Conservation (phyloP, 2,797 vertebrate species). For the Borostomias antarcticus region DNA sequence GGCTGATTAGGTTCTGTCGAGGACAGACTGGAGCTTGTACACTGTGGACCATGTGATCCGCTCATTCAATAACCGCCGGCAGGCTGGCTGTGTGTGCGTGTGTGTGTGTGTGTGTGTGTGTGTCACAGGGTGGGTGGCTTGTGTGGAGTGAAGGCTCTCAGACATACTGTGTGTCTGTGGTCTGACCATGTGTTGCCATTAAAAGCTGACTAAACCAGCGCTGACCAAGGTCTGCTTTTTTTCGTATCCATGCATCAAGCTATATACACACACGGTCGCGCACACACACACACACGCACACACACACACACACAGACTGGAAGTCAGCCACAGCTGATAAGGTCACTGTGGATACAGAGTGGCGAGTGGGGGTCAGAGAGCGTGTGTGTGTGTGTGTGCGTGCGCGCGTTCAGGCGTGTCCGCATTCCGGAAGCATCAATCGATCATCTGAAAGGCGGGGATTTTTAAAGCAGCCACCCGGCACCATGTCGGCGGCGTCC, state of each 20-base stretch:
- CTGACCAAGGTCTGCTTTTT: background rate
- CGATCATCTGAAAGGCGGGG: constrained; percentile 44
- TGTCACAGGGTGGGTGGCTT: too few species aligned
- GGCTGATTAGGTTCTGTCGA: constrained; percentile 4
- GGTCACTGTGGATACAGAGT: background rate
- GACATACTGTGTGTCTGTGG: too few species aligned
- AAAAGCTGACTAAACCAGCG: too few species aligned
- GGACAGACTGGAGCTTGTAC: background rate
- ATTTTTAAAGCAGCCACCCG: constrained; percentile 35
- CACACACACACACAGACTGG: background rate
- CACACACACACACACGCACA: background rate
- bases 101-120: too few species aligned
- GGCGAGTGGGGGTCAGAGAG: background rate
- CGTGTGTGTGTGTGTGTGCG: background rate
- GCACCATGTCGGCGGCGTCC: constrained; percentile 38
- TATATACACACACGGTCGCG: too few species aligned
- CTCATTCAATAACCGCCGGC: background rate
- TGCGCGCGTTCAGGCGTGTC: constrained; percentile 29
- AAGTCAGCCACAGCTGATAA: background rate
- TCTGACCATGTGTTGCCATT: too few species aligned
- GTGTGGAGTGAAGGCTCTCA: too few species aligned
- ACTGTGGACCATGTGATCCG: background rate
- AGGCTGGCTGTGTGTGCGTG: background rate
- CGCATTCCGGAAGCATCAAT: constrained; percentile 37
- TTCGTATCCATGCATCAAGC: too few species aligned